Conservation (phyloP, 2,113 vertebrate genomes). For the Osmerus eperlanus region DNA sequence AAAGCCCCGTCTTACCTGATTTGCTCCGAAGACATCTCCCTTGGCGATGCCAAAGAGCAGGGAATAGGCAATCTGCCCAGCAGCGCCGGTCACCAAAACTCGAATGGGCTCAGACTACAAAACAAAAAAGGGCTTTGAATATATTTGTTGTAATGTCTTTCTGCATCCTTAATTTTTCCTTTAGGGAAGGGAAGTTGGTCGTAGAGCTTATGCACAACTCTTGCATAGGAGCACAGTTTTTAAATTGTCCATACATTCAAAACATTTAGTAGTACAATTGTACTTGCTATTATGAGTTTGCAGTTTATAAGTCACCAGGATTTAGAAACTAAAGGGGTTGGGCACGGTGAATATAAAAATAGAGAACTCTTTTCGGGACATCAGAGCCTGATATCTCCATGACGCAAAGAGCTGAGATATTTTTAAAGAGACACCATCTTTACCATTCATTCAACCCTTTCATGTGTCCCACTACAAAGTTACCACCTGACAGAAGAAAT, state of each 20-base stretch:
- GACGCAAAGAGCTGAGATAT: slow-evolving; percentile 40
- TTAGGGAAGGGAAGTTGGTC: no score
- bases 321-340: slow-evolving; percentile 27
- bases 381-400: slow-evolving; percentile 25
- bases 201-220: no score
- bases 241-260: background rate
- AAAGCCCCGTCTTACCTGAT: slow-evolving; percentile 80
- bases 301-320: slow-evolving; percentile 12
- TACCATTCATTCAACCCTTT: slow-evolving; percentile 9
- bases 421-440: slow-evolving; percentile 31
- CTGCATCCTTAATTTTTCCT: no score
- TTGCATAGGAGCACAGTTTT: no score
- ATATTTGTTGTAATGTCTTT: slow-evolving; percentile 3
- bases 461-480: no score
- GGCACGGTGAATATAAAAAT: slow-evolving; percentile 53
- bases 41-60: slow-evolving; percentile 92
- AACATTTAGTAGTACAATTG: background rate
- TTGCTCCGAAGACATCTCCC: slow-evolving; percentile 95
- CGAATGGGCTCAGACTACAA: slow-evolving; percentile 82
- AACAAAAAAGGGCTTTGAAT: slow-evolving; percentile 20
- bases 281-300: no score
- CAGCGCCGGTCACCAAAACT: slow-evolving; percentile 95
- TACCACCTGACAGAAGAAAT: no score
- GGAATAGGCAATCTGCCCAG: slow-evolving; percentile 96
- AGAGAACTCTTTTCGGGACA: slow-evolving; percentile 30